Evolutionary conservation across 37 sponge, comb jelly and placozoan genomes (phyloP), one percentile per base, ranked within the genome.

Genomic region (Spongia lamella): DNA sequence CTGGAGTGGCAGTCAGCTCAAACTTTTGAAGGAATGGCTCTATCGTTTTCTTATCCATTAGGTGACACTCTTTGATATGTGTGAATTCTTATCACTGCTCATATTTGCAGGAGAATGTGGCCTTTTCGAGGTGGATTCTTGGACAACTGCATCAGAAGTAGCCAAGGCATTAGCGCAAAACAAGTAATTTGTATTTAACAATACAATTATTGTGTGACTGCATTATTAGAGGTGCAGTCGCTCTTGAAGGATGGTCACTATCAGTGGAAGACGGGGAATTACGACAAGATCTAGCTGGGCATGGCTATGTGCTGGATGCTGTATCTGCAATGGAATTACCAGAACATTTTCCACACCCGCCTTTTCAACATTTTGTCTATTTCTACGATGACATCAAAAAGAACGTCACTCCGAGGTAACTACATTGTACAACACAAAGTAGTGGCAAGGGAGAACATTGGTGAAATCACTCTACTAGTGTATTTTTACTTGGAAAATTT

Each of bases 1-100:
- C 53, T 88, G 21, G 88, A 88, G 72, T 88, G 88, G 88, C 38
- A 56, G 62, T 76, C 83, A 22, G 72, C 79, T 31, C 68, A 52
- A 68, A 51, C 32, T 20, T 70, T 63, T 19, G 26, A 58, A 2
- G 57, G 73, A 5, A 77, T 83, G 49, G 70, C 81, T 5, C 73
- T 88, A 20, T 39, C 65, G 19, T 25, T 88, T 43, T 27, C 36
- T 9, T 88, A 81, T 47, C 55, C 81, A 25, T 83, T 83, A 35
- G 83, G 79, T 78, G 39, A 62, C 59, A 6, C 26, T 4, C 38
- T 3, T 30, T 13, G 24, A 33, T 24, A 33, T 22, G 26, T 3
- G 31, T 3, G 63, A 30, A 37, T 16, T 30, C 40, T 11, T 59
- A 6, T 60, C 16, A 2, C 6, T n/a, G 19, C 30, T 5, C n/a